phyloP scores from a whole-genome alignment of 2,888 invertebrate species.

The Epiblema foenella region DNA sequence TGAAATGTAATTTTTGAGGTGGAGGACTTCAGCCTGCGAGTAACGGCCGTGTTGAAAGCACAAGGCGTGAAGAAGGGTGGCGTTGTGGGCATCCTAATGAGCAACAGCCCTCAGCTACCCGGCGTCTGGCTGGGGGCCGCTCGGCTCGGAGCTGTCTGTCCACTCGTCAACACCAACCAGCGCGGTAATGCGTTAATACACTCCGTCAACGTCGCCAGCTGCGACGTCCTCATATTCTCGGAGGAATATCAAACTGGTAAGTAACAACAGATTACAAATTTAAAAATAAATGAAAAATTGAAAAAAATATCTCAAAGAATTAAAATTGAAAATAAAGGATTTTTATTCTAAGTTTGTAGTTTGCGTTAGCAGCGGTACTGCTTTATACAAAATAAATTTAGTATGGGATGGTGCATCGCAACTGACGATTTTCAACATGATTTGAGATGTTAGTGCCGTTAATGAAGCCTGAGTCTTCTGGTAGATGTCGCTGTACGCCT shows the following conservation, averaged over 20 bases:
- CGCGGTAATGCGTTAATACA: constrained; percentile 93
- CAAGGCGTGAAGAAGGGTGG: constrained; percentile 94
- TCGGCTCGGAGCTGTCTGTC: constrained; percentile 93
- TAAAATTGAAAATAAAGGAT: no score
- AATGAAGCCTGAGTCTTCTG: no score
- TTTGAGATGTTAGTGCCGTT: no score
- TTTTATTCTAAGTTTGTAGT: no score
- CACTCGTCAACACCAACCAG: constrained; percentile 97
- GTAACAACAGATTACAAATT: no score
- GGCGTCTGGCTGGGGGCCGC: constrained; percentile 97
- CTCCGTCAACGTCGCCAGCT: constrained; percentile 93
- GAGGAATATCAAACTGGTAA: constrained; percentile 88
- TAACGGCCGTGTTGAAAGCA: constrained; percentile 91
- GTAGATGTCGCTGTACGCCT: no score
- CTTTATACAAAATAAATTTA: no score
- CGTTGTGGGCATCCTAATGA: constrained; percentile 94
- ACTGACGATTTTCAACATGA: no score
- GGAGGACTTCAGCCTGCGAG: constrained; percentile 93
- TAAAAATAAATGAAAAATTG: not conserved
- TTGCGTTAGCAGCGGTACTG: no score
- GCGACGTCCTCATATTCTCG: constrained; percentile 93
- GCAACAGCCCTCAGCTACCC: constrained; percentile 96
- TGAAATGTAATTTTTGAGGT: constrained; percentile 78
- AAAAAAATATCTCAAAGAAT: no score
- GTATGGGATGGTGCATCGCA: no score